Evolutionary conservation across 2,888 invertebrate species (phyloP).

Genomic region (Cabera pusaria): DNA sequence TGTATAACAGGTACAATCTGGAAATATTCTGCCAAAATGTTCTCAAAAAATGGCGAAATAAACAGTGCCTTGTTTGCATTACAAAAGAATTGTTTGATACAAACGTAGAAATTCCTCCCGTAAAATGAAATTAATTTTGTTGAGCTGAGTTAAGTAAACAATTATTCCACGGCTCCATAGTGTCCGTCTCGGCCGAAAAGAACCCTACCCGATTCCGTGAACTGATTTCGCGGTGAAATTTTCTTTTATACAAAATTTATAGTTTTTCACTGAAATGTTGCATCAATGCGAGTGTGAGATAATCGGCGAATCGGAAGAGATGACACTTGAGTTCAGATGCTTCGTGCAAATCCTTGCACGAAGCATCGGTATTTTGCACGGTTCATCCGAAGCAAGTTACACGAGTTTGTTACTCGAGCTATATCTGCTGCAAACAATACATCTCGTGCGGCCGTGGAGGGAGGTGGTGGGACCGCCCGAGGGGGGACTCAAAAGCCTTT

Average conservation of each 20-base stretch:
- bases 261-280: constrained; percentile 13
- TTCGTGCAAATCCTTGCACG: constrained; percentile 31
- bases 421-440: constrained; percentile 42
- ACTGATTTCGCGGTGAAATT: constrained; percentile 16
- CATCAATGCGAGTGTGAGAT: constrained; percentile 2
- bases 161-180: constrained; percentile 23
- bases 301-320: constrained; percentile 13
- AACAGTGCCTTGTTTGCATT: constrained; percentile 2
- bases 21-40: too few species aligned
- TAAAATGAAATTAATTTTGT: constrained; percentile 30
- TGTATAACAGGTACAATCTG: too few species aligned
- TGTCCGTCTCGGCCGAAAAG: constrained; percentile 20
- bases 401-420: constrained; percentile 33
- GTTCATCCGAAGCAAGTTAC: constrained; percentile 36
- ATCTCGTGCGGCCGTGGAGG: constrained; percentile 28
- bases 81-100: constrained; percentile 11
- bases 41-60: too few species aligned
- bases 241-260: constrained; percentile 4
- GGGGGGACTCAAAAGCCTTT: constrained; percentile 37
- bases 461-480: constrained; percentile 24
- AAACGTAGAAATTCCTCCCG: constrained; percentile 21
- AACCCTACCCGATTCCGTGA: constrained; percentile 14
- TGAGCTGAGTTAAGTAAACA: constrained; percentile 27
- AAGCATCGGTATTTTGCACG: constrained; percentile 35
- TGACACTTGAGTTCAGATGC: constrained; percentile 28